These are phyloP conservation scores for Apodemia mormo DNA, from an alignment of 2,888 invertebrate genomes.

Conservation along the genomic window DNA sequence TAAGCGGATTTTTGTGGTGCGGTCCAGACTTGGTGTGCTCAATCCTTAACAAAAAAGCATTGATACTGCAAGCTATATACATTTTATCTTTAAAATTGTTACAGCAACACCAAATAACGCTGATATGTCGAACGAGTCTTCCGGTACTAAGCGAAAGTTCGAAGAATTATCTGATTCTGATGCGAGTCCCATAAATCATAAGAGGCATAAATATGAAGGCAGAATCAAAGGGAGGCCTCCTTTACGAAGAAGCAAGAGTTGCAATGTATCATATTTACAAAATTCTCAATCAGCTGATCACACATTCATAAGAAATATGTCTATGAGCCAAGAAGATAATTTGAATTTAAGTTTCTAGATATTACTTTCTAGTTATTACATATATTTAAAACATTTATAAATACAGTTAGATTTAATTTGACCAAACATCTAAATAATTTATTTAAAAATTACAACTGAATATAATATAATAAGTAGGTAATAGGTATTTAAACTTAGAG, in stretches of 20 bases:
- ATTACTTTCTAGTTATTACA: not conserved
- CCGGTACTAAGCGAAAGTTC: constrained; percentile 63
- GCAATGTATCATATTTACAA: constrained; percentile 52
- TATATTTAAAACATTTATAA: too few species aligned
- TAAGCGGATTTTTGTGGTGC: too few species aligned
- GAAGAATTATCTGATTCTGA: constrained; percentile 60
- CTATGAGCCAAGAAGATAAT: not conserved
- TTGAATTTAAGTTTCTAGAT: not conserved
- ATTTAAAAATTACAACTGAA: not conserved
- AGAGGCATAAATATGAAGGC: constrained; percentile 66
- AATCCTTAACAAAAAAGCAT: too few species aligned
- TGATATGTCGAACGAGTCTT: constrained; percentile 51
- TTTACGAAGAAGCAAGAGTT: constrained; percentile 50
- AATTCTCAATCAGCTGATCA: constrained; percentile 56
- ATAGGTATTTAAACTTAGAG: too few species aligned
- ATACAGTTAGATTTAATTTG: too few species aligned
- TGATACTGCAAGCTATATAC: not conserved
- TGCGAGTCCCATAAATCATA: constrained; percentile 67
- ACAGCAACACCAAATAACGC: constrained; percentile 55
- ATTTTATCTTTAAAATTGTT: constrained; percentile 39
- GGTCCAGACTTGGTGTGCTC: too few species aligned
- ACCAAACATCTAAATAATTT: too few species aligned
- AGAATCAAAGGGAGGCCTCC: constrained; percentile 70
- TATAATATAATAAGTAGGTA: not conserved
- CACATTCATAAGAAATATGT: not conserved